These are phyloP conservation scores for Rhabdomys pumilio DNA, from an alignment of 2,797 vertebrate genomes.

Conservation along the genomic window DNA sequence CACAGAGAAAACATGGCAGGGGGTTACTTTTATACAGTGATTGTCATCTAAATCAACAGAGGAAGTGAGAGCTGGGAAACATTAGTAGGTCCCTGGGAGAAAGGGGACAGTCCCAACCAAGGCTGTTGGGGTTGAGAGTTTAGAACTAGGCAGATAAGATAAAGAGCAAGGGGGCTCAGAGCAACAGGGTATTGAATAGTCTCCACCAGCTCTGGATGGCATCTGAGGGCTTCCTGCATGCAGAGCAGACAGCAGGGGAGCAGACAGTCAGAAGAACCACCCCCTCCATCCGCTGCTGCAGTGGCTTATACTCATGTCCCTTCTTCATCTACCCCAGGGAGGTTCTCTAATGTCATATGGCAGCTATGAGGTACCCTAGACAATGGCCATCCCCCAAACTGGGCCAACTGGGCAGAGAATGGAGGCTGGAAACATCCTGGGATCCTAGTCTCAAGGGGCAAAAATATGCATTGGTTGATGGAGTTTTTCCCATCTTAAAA, in stretches of 20 bases:
- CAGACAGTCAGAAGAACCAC: fast-evolving
- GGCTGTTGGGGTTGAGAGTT: not conserved
- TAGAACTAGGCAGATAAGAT: not conserved
- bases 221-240: not conserved
- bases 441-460: not conserved
- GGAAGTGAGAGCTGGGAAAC: not conserved
- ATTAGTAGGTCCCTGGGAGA: not conserved
- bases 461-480: not conserved
- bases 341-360: fast-evolving
- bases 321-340: not conserved
- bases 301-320: fast-evolving
- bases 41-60: not conserved
- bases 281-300: fast-evolving
- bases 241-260: not conserved
- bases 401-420: not conserved
- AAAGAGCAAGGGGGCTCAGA: not conserved
- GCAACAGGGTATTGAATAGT: not conserved
- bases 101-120: not conserved
- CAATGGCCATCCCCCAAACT: not conserved
- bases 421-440: not conserved
- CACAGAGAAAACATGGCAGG: too few species aligned
- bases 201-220: not conserved
- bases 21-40: fast-evolving
- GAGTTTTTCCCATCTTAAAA: not conserved
- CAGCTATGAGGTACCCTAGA: not conserved